These are phyloP conservation scores for Hyperoplus immaculatus DNA, from an alignment of 2,797 vertebrate genomes.

Conservation along the genomic window DNA sequence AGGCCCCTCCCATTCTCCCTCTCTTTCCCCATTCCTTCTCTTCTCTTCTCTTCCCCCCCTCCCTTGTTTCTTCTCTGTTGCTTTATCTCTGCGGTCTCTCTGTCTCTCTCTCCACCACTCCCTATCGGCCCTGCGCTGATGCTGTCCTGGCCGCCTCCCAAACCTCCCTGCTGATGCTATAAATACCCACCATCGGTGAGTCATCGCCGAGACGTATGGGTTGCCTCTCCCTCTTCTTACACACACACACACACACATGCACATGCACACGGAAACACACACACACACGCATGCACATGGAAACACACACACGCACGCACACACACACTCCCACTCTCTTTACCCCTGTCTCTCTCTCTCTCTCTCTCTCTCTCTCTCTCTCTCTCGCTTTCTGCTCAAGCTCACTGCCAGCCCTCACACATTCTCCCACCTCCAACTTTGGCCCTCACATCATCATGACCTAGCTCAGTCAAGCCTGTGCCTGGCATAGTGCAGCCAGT, in stretches of 20 bases:
- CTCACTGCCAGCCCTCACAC: slow-evolving; percentile 69
- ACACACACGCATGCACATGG: background rate
- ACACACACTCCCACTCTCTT: background rate
- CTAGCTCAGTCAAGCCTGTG: slow-evolving; percentile 33
- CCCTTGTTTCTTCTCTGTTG: slow-evolving; percentile 23
- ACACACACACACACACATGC: background rate
- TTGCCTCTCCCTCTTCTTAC: slow-evolving; percentile 59
- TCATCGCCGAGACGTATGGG: slow-evolving; percentile 85
- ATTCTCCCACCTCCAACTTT: slow-evolving; percentile 52
- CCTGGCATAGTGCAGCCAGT: slow-evolving; percentile 27
- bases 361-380: slow-evolving; percentile 18
- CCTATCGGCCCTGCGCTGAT: slow-evolving; percentile 61
- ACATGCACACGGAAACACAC: background rate
- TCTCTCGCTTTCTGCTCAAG: slow-evolving; percentile 25
- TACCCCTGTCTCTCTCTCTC: slow-evolving; percentile 10
- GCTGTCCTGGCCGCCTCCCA: slow-evolving; percentile 68
- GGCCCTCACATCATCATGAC: slow-evolving; percentile 46
- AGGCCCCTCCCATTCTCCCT: slow-evolving; percentile 1
- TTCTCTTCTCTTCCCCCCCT: slow-evolving; percentile 15
- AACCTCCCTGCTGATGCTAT: slow-evolving; percentile 77
- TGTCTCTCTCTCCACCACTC: slow-evolving; percentile 62
- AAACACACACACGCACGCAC: background rate
- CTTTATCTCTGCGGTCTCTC: slow-evolving; percentile 59
- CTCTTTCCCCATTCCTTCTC: slow-evolving; percentile 16
- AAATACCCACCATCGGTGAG: slow-evolving; percentile 86